A percentile compares a stretch with the other conserved stretches of the same genome.
Evolutionary conservation across 1,140 invertebrate genomes (phyloP).

Genomic region (Listronotus oregonensis): DNA sequence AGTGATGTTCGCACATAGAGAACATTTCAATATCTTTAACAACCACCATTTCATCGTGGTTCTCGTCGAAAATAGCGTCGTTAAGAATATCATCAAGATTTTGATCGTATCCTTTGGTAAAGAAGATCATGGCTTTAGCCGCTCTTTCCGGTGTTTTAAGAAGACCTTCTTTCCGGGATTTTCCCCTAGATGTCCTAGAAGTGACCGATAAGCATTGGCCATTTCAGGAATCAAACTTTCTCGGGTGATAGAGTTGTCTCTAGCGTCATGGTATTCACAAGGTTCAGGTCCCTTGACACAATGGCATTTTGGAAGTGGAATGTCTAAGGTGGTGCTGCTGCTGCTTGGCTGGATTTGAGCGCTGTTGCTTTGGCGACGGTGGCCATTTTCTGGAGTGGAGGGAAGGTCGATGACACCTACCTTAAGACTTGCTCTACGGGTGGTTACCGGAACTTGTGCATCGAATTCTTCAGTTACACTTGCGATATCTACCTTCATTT

Average conservation of each 20-base stretch:
- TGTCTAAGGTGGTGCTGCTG: no score
- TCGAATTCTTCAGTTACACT: not conserved
- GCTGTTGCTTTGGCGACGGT: not conserved
- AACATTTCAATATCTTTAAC: constrained; percentile 99
- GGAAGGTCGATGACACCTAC: not conserved
- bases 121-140: constrained; percentile 20
- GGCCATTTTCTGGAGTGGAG: not conserved
- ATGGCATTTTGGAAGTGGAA: constrained; percentile 9
- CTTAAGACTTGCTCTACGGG: not conserved
- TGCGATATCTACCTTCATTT: not conserved
- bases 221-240: constrained; percentile 10
- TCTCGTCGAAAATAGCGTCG: constrained; percentile 97
- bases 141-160: constrained; percentile 29
- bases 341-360: not conserved
- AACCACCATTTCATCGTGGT: constrained; percentile 99
- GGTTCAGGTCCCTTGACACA: constrained; percentile 12
- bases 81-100: constrained; percentile 76
- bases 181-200: constrained; percentile 18
- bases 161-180: constrained; percentile 20
- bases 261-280: constrained; percentile 2
- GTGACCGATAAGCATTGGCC: constrained; percentile 2
- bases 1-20: constrained; percentile 97
- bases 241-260: not conserved
- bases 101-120: constrained; percentile 24
- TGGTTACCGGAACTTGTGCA: not conserved